These are phyloP conservation scores for Spondyliosoma cantharus DNA, from an alignment of 2,797 vertebrate species.

Conservation along the genomic window DNA sequence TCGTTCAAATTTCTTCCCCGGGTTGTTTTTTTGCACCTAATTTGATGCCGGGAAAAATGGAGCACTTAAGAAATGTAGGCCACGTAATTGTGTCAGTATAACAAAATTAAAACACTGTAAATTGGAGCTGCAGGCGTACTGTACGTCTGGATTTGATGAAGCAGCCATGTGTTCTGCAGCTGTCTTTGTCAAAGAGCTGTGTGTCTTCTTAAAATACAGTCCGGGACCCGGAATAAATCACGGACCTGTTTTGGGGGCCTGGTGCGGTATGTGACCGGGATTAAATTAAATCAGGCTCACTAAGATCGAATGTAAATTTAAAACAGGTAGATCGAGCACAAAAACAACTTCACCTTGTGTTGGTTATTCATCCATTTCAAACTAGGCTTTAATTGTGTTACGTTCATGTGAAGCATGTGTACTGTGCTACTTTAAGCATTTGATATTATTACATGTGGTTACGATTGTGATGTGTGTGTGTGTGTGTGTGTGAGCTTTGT, in stretches of 20 bases:
- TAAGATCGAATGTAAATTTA: constrained; percentile 31
- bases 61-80: constrained; percentile 11
- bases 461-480: neutral
- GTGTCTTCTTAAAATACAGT: constrained; percentile 56
- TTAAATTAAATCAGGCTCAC: constrained; percentile 32
- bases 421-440: neutral
- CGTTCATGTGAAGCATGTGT: neutral
- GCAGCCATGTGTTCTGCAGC: constrained; percentile 55
- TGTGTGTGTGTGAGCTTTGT: neutral
- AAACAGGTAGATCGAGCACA: constrained; percentile 32
- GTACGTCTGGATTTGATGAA: constrained; percentile 11
- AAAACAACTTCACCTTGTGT: constrained; percentile 6
- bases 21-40: constrained; percentile 19
- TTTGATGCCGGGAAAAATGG: constrained; percentile 31
- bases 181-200: constrained; percentile 45
- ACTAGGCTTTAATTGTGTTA: constrained; percentile 2
- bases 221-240: constrained; percentile 32
- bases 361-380: constrained; percentile 21
- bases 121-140: neutral
- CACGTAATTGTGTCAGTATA: constrained; percentile 30
- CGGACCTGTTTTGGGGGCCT: constrained; percentile 22
- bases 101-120: constrained; percentile 28
- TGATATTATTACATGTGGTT: constrained; percentile 19
- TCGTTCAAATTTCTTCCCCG: constrained; percentile 26
- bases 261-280: neutral